Base-by-base conservation (phyloP, 2,888 invertebrate species). In the Epinotia nisella region DNA sequence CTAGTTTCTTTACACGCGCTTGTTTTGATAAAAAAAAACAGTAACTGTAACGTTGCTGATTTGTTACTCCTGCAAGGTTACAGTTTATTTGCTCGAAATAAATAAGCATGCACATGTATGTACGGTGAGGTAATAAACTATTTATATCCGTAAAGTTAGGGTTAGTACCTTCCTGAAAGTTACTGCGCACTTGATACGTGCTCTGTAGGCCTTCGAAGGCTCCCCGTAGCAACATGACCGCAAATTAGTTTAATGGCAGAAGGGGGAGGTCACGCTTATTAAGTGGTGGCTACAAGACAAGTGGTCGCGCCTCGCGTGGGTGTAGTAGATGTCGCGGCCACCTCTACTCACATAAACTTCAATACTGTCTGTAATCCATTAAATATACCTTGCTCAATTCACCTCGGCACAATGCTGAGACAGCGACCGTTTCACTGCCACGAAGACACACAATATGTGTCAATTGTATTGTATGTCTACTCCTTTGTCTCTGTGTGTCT, bases 21-120 rank as follows among this genome's bases (percentile, higher is more conserved):
- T 58, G 76, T 62, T 75, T 76, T 78, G 71, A 80, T 79, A 82
- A 87, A 87, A 87, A 87, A 87, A 87, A 90, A 89, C 87, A 89
- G 88, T 90, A 91, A 91, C 88, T 88, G 88, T 88, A 86, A 85
- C 87, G 85, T 83, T 87, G 84, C 86, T 87, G 87, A 89, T 90
- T 90, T 91, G 87, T 90, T 85, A 81, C 82, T 86, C 85, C 79
- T 82, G 81, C 89, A 90, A 91, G 90, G 90, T 89, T 85, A 87
- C 80, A 82, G 82, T 82, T 83, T 83, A 85, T 81, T 81, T 81
- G 82, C 80, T 83, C 80, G 77, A 82, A 83, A 83, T 82, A 80
- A 80, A 75, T 79, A 76, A 77, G 56, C 55, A 62, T 65, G 61
- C 21, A 51, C 69, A 59, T 69, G 64, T 73, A 69, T 69, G 72